phyloP scores from a whole-genome alignment of 1,140 invertebrate species.

The Asbolus verrucosus region DNA sequence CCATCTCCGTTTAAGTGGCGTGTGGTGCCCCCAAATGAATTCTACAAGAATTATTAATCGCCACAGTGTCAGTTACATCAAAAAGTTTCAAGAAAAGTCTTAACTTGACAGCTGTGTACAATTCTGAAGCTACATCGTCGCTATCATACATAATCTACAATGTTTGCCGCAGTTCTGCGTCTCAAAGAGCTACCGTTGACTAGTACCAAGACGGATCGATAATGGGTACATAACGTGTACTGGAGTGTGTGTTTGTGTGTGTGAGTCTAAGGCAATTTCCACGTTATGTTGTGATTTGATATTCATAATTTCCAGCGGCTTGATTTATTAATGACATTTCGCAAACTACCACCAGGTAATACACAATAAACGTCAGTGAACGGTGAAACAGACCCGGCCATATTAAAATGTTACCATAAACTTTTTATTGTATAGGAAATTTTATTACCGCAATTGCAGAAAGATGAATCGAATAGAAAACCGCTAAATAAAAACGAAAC shows the following conservation, averaged over 20 bases:
- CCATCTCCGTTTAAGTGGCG: too few species aligned
- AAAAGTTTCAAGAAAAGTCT: slow-evolving; percentile 13
- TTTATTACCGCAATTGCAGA: too few species aligned
- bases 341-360: too few species aligned
- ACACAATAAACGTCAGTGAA: too few species aligned
- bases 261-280: too few species aligned
- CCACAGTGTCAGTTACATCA: slow-evolving; percentile 36
- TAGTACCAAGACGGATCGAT: slow-evolving; percentile 22
- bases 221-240: slow-evolving; percentile 4
- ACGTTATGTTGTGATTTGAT: too few species aligned
- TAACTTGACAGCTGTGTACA: slow-evolving; percentile 42
- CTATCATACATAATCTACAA: slow-evolving; percentile 45
- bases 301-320: too few species aligned
- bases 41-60: not conserved
- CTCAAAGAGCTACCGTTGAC: slow-evolving; percentile 26
- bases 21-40: too few species aligned
- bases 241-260: too few species aligned
- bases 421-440: slow-evolving; percentile 17
- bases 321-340: too few species aligned
- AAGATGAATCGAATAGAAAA: not conserved
- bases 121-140: slow-evolving; percentile 29
- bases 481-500: slow-evolving; percentile 5
- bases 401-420: slow-evolving; percentile 23
- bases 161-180: slow-evolving; percentile 35
- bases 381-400: not conserved